phyloP scores from a whole-genome alignment of 2,888 invertebrate genomes.

The Anaspis maculata region DNA sequence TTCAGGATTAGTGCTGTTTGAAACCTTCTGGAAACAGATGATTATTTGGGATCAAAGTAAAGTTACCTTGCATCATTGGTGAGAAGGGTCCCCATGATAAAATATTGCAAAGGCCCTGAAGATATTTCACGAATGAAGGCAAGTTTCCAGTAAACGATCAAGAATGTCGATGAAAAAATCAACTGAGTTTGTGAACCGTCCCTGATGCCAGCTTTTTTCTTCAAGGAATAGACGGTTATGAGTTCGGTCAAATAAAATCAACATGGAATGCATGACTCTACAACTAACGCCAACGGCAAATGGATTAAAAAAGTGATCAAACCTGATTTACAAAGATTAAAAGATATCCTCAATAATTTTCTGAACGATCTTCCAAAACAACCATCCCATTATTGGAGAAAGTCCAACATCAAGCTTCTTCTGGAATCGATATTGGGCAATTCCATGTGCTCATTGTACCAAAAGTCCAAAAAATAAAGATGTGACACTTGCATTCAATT shows the following conservation, averaged over 20 bases:
- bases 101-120: too few relatives aligned
- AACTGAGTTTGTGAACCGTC: constrained; percentile 9
- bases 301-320: constrained; percentile 4
- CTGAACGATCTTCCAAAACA: constrained; percentile 11
- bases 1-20: too few relatives aligned
- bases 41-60: not conserved
- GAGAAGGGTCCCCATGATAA: too few relatives aligned
- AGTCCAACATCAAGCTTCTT: constrained; percentile 12
- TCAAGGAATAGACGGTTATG: constrained; percentile 9
- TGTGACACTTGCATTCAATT: constrained; percentile 12
- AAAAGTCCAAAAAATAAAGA: constrained; percentile 13
- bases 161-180: constrained; percentile 5
- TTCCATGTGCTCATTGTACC: constrained; percentile 3
- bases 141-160: constrained; percentile 5
- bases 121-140: not conserved
- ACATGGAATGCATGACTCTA: constrained; percentile 5
- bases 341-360: constrained; percentile 8
- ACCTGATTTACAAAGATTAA: not conserved
- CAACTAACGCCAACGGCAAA: constrained; percentile 5
- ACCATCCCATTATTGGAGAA: constrained; percentile 14
- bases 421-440: constrained; percentile 6
- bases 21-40: not conserved
- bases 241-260: constrained; percentile 11
- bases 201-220: constrained; percentile 9
- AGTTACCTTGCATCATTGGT: too few relatives aligned